Evolutionary conservation across 2,888 invertebrate genomes (phyloP), one percentile per base, ranked within the genome.

Genomic region (Drosophila anomelani): DNA sequence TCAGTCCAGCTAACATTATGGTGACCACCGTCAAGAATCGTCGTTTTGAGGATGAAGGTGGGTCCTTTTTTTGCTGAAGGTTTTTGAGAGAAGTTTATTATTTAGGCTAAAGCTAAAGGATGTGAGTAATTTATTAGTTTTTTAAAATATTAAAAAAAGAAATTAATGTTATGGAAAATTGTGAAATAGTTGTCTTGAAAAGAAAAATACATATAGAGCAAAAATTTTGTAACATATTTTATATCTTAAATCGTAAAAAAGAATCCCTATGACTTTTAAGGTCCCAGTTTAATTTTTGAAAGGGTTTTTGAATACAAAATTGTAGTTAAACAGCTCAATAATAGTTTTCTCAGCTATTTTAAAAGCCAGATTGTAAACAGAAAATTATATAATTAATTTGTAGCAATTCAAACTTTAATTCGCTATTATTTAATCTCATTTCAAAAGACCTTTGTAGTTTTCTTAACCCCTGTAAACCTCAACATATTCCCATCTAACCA

Each of bases 1-100:
- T 23, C 44, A 29, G 46, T 29, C 8, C 1, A 26, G 13, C 10
- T 55, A 13, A 7, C 4, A 60, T 15, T 15, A 49, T 58, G 57
- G 63, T 49, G 36, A 80, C 77, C 43, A 91, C 91, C 85, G 89
- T 84, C 29, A 92, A 91, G 70, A 92, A 92, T 88, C 91, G 92
- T 62, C 88, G 92, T 44, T 91, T 80, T 61, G 90, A 91, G 46
- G 77, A 81, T 54, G 78, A 82, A 86, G 92, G 80, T 88, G 39
- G 38, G 47, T 49, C 13, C 23, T 26, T 20, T 7, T 4, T 4
- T 29, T 13, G 13, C 9, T 29, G 29, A 29, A 7, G 29, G 4
- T 4, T 26, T 26, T 26, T 26, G 26, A 4, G 26, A 26, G 26
- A 26, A 26, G 26, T 4, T 23, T 4, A 26, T 26, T 26, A 26